Percentiles rank a stretch among this genome's conserved stretches.
phyloP scores from a whole-genome alignment of 2,113 vertebrate species.

The Oncorhynchus keta region DNA sequence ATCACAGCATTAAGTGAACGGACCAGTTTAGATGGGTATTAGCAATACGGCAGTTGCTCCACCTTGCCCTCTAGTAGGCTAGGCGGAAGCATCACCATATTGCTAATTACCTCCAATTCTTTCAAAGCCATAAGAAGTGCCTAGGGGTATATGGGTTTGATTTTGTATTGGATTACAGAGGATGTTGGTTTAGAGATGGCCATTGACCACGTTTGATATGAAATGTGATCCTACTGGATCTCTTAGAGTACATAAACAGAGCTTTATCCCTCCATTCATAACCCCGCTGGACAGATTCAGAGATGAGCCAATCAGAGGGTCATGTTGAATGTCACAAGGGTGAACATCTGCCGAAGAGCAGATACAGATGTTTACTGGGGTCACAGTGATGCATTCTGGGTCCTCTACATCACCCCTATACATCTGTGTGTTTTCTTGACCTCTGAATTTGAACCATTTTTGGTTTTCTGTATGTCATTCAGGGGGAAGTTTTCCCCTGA shows the following conservation, averaged over 20 bases:
- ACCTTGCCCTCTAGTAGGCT: neutral
- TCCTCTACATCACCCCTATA: neutral
- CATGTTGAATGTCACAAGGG: neutral
- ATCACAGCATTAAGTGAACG: neutral
- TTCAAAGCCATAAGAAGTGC: neutral
- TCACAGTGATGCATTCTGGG: neutral
- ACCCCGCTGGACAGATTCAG: neutral
- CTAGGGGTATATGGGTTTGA: neutral
- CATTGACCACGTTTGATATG: neutral
- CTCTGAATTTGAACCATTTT: neutral
- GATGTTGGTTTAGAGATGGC: neutral
- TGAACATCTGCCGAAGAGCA: neutral
- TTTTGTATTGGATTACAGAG: neutral
- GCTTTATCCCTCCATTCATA: neutral
- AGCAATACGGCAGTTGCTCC: neutral
- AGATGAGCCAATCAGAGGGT: neutral
- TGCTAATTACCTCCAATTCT: neutral
- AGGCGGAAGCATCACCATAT: neutral
- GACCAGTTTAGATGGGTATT: neutral
- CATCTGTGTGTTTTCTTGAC: neutral
- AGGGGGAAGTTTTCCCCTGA: neutral
- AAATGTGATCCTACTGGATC: neutral
- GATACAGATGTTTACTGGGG: neutral
- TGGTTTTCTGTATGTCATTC: neutral
- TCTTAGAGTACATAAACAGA: neutral